Evolutionary conservation across 2,113 vertebrate species (phyloP).

Genomic region (Sprattus sprattus): DNA sequence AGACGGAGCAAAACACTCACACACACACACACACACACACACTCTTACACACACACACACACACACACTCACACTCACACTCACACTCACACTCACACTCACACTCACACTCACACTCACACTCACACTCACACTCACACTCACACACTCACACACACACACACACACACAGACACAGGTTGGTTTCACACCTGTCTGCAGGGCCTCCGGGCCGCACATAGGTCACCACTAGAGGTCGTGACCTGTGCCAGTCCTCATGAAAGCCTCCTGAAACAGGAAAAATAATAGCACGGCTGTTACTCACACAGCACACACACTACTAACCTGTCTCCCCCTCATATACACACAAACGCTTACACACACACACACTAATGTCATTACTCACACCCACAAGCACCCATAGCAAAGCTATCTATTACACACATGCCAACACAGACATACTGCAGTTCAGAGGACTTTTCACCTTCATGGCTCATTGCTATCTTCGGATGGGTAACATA

Average conservation of each 20-base stretch:
- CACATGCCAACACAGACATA: not conserved
- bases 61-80: slow-evolving; percentile 30
- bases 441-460: too few species aligned
- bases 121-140: slow-evolving; percentile 8
- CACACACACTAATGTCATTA: slow-evolving; percentile 14
- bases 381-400: not conserved
- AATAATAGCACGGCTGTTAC: not conserved
- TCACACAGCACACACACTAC: not conserved
- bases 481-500: not conserved
- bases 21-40: slow-evolving; percentile 32
- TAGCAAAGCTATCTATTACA: too few species aligned
- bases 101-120: not conserved
- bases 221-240: slow-evolving; percentile 87
- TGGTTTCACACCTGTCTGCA: slow-evolving; percentile 84
- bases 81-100: slow-evolving; percentile 8
- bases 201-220: slow-evolving; percentile 89
- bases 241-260: slow-evolving; percentile 93
- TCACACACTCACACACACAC: not conserved
- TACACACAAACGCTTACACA: not conserved
- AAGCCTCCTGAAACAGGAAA: slow-evolving; percentile 81
- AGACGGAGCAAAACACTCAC: not conserved
- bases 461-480: too few species aligned
- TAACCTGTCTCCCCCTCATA: not conserved
- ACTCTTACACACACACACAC: not conserved
- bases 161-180: not conserved